A percentile compares a stretch with the other conserved stretches of the same genome.
Evolutionary conservation across 2,797 vertebrate species (phyloP).

Genomic region (Cottoperca gobio): DNA sequence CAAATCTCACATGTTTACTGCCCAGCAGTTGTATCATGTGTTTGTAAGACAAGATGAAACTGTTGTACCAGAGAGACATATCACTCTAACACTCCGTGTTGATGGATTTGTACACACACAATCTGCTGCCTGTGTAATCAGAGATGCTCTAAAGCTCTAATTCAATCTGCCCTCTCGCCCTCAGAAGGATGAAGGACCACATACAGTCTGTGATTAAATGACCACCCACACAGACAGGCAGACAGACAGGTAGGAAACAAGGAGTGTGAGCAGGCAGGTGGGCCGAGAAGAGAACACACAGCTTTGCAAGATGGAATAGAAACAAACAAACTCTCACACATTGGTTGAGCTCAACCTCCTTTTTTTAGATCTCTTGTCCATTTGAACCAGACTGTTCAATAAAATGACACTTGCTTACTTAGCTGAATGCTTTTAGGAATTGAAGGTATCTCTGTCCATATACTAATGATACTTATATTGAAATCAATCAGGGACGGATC

Average conservation of each 20-base stretch:
- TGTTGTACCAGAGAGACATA: slow-evolving; percentile 26
- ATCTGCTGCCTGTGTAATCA: slow-evolving; percentile 61
- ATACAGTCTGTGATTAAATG: slow-evolving; percentile 61
- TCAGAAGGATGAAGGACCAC: slow-evolving; percentile 55
- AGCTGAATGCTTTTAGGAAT: background rate
- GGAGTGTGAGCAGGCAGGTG: background rate
- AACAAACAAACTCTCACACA: background rate
- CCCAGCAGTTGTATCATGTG: background rate
- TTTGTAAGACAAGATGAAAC: slow-evolving; percentile 35
- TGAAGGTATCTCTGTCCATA: background rate
- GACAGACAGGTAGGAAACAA: slow-evolving; percentile 5
- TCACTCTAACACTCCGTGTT: slow-evolving; percentile 43
- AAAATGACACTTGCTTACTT: background rate
- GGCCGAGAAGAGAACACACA: slow-evolving; percentile 9
- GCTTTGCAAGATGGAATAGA: background rate
- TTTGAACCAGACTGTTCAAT: background rate
- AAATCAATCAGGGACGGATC: too few relatives aligned
- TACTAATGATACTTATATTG: background rate
- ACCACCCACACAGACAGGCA: slow-evolving; percentile 57
- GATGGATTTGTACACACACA: slow-evolving; percentile 62
- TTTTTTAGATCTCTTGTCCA: background rate
- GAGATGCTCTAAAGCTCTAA: slow-evolving; percentile 56
- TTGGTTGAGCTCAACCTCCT: background rate
- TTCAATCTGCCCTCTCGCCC: slow-evolving; percentile 58
- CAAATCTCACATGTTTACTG: slow-evolving; percentile 36